phyloP scores from a whole-genome alignment of 2,888 invertebrate species.

The Erebia ligea region DNA sequence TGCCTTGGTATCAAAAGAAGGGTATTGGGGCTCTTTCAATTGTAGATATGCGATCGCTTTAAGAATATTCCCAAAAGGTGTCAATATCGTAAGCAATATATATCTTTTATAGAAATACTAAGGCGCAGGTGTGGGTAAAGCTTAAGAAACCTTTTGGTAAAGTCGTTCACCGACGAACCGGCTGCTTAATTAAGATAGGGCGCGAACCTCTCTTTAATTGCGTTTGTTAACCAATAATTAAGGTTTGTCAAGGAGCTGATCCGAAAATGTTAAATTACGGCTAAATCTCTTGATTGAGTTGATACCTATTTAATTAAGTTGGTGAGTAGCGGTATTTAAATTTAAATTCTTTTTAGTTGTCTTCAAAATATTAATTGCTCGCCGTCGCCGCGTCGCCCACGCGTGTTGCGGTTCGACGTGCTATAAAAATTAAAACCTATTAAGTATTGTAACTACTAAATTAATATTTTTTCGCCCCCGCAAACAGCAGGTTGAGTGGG shows the following conservation, averaged over 20 bases:
- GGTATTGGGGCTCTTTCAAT: too few relatives aligned
- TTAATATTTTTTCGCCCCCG: too few relatives aligned
- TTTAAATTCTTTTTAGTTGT: too few relatives aligned
- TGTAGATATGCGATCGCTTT: too few relatives aligned
- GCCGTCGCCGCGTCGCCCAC: too few relatives aligned
- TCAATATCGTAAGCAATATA: not conserved
- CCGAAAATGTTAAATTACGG: slow-evolving; percentile 25
- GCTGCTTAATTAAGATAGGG: slow-evolving; percentile 33
- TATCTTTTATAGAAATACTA: not conserved
- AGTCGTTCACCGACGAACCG: slow-evolving; percentile 19
- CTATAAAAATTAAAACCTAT: too few relatives aligned
- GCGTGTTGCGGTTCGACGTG: too few relatives aligned
- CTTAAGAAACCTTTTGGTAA: slow-evolving; percentile 18
- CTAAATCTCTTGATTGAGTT: slow-evolving; percentile 8
- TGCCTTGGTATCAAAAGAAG: too few relatives aligned
- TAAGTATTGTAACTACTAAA: too few relatives aligned
- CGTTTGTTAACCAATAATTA: slow-evolving; percentile 29
- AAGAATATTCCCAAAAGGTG: not conserved
- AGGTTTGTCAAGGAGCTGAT: slow-evolving; percentile 29
- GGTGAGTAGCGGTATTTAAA: not conserved
- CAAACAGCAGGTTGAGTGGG: too few relatives aligned
- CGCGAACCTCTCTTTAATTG: slow-evolving; percentile 28
- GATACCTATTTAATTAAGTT: slow-evolving; percentile 24
- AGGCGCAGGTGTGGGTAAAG: slow-evolving; percentile 10
- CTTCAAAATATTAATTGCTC: too few relatives aligned